These are phyloP conservation scores for Pyrrhosoma nymphula DNA, from an alignment of 2,888 invertebrate species.

Conservation along the genomic window DNA sequence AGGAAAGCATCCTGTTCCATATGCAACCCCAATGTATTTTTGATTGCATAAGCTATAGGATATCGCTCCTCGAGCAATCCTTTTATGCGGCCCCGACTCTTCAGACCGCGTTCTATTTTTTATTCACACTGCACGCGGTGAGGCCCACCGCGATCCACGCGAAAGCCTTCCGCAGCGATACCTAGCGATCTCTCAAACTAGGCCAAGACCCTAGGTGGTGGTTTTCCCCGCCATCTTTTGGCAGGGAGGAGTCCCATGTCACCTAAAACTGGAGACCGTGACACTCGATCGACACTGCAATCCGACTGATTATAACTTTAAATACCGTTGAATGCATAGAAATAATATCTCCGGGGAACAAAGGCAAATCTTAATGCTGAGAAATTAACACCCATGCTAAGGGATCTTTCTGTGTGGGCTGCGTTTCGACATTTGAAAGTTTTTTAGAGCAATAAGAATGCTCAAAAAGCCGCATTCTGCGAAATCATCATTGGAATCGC, in stretches of 20 bases:
- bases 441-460: too few species aligned
- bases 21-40: slow-evolving; percentile 31
- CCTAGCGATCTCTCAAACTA: background rate
- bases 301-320: too few species aligned
- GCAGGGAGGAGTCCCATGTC: background rate
- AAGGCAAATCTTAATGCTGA: too few species aligned
- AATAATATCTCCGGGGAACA: too few species aligned
- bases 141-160: background rate
- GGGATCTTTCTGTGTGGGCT: too few species aligned
- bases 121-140: background rate
- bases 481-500: too few species aligned
- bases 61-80: background rate
- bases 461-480: too few species aligned
- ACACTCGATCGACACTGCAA: too few species aligned
- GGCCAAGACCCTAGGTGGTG: background rate
- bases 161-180: background rate
- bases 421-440: too few species aligned
- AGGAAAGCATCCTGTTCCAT: slow-evolving; percentile 1
- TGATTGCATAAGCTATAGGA: slow-evolving; percentile 32
- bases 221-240: background rate
- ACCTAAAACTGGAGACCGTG: background rate
- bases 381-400: too few species aligned
- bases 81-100: background rate
- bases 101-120: slow-evolving; percentile 7
- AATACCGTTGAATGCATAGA: too few species aligned